A percentile compares a stretch with the other conserved stretches of the same genome.
These are phyloP conservation scores for Lithophane ornitopus DNA, from an alignment of 2,888 invertebrate species.

Conservation along the genomic window DNA sequence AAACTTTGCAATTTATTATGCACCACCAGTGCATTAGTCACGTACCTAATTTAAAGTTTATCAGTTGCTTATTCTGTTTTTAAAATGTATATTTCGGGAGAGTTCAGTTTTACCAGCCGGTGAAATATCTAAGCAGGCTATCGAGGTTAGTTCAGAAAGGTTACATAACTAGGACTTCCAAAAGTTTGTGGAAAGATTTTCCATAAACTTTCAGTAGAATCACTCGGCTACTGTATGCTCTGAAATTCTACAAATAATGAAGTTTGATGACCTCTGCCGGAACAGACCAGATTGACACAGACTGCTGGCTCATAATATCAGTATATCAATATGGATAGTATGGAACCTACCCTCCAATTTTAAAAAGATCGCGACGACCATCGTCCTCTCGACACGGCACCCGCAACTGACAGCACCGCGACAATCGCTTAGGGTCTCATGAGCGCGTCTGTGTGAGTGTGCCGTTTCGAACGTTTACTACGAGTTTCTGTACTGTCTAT, in stretches of 20 bases:
- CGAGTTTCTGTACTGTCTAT: no score
- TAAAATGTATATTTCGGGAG: neutral
- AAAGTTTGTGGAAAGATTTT: neutral
- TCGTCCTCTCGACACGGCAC: no score
- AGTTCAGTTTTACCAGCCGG: neutral
- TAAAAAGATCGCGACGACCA: no score
- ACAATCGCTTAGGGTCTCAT: no score
- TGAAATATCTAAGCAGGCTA: neutral
- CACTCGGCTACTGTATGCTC: neutral
- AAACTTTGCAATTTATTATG: constrained; percentile 45
- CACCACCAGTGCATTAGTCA: constrained; percentile 31
- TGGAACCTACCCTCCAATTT: no score
- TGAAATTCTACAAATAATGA: neutral
- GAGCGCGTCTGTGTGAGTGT: no score
- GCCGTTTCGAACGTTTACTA: no score
- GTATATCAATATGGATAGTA: no score
- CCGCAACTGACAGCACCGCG: no score
- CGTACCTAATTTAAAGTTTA: constrained; percentile 19
- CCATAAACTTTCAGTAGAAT: neutral
- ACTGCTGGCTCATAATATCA: no score
- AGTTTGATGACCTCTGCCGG: neutral
- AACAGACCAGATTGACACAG: neutral
- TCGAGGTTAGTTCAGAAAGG: neutral
- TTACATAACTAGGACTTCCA: neutral
- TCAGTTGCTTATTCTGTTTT: neutral